These are phyloP conservation scores for Penaeus vannamei DNA, from an alignment of 1,140 invertebrate species.

Conservation along the genomic window DNA sequence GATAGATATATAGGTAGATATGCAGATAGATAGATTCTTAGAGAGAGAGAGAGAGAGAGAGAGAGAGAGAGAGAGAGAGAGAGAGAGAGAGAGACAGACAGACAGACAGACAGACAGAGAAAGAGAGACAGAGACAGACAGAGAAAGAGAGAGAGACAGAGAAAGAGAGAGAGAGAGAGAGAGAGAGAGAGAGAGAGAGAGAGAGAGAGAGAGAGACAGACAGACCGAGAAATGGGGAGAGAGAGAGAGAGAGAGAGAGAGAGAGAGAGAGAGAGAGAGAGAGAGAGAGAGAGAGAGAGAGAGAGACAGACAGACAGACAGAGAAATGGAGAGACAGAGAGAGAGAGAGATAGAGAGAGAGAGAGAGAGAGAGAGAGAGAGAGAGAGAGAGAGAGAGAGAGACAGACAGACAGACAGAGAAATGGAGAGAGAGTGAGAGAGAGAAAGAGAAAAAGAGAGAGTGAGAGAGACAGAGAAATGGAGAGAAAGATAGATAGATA, in stretches of 20 bases:
- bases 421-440: no score
- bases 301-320: background rate
- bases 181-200: background rate
- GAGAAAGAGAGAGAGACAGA: background rate
- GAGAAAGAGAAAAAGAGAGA: background rate
- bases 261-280: constrained; percentile 32
- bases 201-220: background rate
- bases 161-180: background rate
- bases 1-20: no score
- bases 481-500: background rate
- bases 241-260: constrained; percentile 34
- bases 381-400: no score
- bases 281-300: background rate
- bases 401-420: no score
- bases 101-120: background rate
- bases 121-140: background rate
- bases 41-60: no score
- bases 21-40: no score
- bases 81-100: no score
- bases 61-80: no score
- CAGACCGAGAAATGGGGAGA: background rate
- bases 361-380: no score
- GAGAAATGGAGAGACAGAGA: no score
- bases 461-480: background rate
- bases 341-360: no score